Base-by-base conservation (phyloP, 2,888 invertebrate species). In the Scaptomyza polygonia region DNA sequence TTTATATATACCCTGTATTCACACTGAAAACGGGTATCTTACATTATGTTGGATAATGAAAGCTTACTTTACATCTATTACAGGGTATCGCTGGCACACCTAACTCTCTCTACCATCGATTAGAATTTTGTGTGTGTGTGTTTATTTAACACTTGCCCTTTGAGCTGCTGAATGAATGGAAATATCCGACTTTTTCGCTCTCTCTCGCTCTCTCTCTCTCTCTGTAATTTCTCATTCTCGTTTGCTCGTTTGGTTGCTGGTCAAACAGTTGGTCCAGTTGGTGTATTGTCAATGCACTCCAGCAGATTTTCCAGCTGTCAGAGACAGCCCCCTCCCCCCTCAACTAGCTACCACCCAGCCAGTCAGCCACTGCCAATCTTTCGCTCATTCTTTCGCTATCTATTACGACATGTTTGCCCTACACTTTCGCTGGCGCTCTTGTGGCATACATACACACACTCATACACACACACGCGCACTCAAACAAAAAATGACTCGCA, bases 211-310 rank as follows among this genome's bases (percentile, higher is more conserved):
- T n/a, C 11, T 25, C 16, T 4, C 9, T 42, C 11, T n/a, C n/a
- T n/a, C n/a, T n/a, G n/a, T n/a, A n/a, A n/a, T n/a, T n/a, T n/a
- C n/a, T n/a, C n/a, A n/a, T n/a, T n/a, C 0, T 25, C 16, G 36
- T 14, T 36, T 36, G 14, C n/a, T 48, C 25, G n/a, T 52, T 18
- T 49, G 44, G 55, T 53, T 51, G 29, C 52, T 74, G 80, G 86
- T 85, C 86, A 81, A 82, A 83, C 85, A 76, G 57, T 57, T 59
- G 55, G 49, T 63, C 67, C 40, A 70, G 12, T 36, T 14, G 14
- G 34, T 82, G 34, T 82, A 82, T 83, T 83, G 86, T 85, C 88
- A 85, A 76, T 83, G 86, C 88, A 83, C 88, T 83, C 65, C 83
- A 30, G 62, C 59, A 85, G 79, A 72, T 86, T 81, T 84, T 64